A percentile compares a stretch with the other conserved stretches of the same genome.
Evolutionary conservation across 2,113 vertebrate species (phyloP).

Genomic region (Arothron firmamentum): DNA sequence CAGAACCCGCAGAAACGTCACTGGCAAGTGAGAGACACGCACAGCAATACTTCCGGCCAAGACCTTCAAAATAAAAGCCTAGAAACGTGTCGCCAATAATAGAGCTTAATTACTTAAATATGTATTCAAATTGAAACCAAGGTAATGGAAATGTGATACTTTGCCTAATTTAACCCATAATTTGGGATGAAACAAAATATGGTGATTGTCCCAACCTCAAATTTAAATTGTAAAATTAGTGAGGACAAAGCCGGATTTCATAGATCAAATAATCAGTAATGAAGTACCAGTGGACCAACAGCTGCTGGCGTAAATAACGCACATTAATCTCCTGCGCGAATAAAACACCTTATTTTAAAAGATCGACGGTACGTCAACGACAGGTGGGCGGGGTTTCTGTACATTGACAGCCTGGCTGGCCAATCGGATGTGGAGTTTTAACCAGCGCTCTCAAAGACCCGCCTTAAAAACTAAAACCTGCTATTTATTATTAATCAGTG

Average conservation of each 20-base stretch:
- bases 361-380: constrained; percentile 15
- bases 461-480: constrained; percentile 44
- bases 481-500: constrained; percentile 62
- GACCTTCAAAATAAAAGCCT: constrained; percentile 39
- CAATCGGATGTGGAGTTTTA: constrained; percentile 25
- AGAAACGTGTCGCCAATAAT: background rate
- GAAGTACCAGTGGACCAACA: no score
- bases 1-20: constrained; percentile 68
- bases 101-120: no score
- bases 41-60: background rate
- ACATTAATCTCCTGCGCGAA: background rate
- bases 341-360: constrained; percentile 34
- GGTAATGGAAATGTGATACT: no score
- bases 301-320: background rate
- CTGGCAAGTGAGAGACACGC: constrained; percentile 17
- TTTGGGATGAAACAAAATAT: no score
- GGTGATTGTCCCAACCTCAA: no score
- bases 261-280: no score
- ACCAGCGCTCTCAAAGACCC: constrained; percentile 32
- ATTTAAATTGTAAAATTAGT: no score
- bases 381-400: constrained; percentile 33
- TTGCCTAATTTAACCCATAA: no score
- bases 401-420: constrained; percentile 28
- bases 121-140: no score
- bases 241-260: no score